These are phyloP conservation scores for Uropetala carovei DNA, from an alignment of 2,888 invertebrate species.

Conservation along the genomic window DNA sequence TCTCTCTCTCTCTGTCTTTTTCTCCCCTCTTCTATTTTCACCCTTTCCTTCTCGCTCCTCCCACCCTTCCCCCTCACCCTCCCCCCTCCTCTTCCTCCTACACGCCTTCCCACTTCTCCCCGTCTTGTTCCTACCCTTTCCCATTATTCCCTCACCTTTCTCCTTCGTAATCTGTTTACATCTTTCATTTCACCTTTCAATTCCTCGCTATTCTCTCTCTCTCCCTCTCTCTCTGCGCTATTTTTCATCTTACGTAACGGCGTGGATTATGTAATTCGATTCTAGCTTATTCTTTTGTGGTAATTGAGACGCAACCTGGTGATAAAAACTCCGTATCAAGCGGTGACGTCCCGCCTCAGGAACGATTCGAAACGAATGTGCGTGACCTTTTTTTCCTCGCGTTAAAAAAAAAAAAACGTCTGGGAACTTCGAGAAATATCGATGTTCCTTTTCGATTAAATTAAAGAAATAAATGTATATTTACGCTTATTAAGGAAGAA, in stretches of 20 bases:
- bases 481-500: too few relatives aligned
- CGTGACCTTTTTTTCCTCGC: too few relatives aligned
- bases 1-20: neutral
- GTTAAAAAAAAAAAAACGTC: too few relatives aligned
- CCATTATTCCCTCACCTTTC: neutral
- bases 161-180: constrained; percentile 9
- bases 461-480: too few relatives aligned
- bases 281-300: neutral
- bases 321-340: neutral
- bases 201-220: neutral
- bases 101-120: neutral
- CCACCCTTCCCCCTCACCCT: neutral
- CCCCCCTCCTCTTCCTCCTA: neutral
- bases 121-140: neutral
- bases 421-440: too few relatives aligned
- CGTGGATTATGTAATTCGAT: neutral
- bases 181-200: constrained; percentile 9
- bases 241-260: neutral
- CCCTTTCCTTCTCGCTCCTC: neutral
- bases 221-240: neutral
- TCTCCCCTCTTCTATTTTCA: neutral
- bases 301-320: constrained; percentile 4
- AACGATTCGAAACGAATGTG: too few relatives aligned
- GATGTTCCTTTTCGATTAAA: too few relatives aligned
- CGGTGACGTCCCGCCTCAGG: too few relatives aligned